Percentiles rank a stretch among this genome's conserved stretches.
These are phyloP conservation scores for Smittia aterrima DNA, from an alignment of 2,888 invertebrate genomes.

Conservation along the genomic window DNA sequence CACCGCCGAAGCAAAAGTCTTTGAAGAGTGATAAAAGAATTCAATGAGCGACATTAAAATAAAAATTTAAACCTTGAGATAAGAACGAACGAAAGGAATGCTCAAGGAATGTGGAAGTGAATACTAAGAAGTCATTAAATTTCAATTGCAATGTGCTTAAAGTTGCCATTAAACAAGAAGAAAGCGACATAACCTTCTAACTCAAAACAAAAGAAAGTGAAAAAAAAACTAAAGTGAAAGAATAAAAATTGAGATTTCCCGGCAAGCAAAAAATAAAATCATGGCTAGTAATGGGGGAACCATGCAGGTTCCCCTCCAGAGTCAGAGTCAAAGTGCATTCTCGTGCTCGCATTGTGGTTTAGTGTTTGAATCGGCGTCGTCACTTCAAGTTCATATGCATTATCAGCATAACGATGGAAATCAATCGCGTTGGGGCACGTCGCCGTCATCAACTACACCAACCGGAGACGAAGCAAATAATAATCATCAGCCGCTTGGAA, in stretches of 20 bases:
- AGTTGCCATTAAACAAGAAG: background rate
- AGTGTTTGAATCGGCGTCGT: conserved; percentile 71
- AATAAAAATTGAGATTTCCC: background rate
- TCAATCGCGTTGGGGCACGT: conserved; percentile 43
- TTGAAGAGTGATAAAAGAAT: conserved; percentile 34
- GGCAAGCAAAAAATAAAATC: background rate
- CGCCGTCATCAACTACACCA: conserved; percentile 43
- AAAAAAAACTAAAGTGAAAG: conserved; percentile 1
- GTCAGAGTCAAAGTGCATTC: conserved; percentile 62
- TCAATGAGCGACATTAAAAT: conserved; percentile 35
- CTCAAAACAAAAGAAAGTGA: background rate
- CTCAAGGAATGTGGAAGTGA: conserved; percentile 4
- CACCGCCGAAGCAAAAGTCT: background rate
- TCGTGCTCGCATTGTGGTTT: conserved; percentile 76
- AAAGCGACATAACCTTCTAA: background rate
- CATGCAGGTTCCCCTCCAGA: conserved; percentile 43
- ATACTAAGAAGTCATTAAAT: conserved; percentile 18
- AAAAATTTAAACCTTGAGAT: conserved; percentile 12
- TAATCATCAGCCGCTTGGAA: conserved; percentile 51
- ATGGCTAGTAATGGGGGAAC: conserved; percentile 44
- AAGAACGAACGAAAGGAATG: background rate
- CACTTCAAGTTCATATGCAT: conserved; percentile 74
- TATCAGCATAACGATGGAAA: conserved; percentile 70
- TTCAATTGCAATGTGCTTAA: conserved; percentile 28
- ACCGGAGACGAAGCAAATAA: conserved; percentile 59